Evolutionary conservation across 2,113 vertebrate genomes (phyloP).

Genomic region (Tetrax tetrax): DNA sequence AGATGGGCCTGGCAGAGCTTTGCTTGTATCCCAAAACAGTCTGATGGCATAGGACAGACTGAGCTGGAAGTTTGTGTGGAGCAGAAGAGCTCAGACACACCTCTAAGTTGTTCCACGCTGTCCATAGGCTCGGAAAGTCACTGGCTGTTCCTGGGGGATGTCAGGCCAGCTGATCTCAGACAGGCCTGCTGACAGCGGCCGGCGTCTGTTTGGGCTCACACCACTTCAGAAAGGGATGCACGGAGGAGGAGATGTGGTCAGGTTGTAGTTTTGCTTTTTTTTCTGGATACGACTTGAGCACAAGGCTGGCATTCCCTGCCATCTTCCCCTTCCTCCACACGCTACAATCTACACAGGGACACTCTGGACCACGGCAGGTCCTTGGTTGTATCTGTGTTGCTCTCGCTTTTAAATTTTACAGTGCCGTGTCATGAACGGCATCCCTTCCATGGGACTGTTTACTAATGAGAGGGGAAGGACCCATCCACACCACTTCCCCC

Average conservation of each 20-base stretch:
- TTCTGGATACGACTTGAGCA: neutral
- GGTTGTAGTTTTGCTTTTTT: neutral
- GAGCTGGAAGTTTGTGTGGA: neutral
- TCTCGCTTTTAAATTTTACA: neutral
- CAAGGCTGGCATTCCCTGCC: neutral
- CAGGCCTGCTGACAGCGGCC: neutral
- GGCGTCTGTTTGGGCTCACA: too few relatives aligned
- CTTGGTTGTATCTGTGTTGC: neutral
- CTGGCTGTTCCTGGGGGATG: neutral
- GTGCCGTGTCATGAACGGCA: neutral
- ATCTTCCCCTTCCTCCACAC: neutral
- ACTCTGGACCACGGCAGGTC: neutral
- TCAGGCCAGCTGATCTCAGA: neutral
- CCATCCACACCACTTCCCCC: neutral
- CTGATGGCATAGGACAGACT: neutral
- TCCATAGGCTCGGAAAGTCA: neutral
- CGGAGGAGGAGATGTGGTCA: neutral
- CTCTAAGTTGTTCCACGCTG: fast-evolving
- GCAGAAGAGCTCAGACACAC: neutral
- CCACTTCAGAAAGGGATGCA: neutral
- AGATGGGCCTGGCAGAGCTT: neutral
- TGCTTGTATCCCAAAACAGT: neutral
- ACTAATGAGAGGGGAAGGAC: neutral
- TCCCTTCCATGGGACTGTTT: neutral
- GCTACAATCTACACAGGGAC: neutral